Conservation (phyloP, 2,888 invertebrate genomes). For the Xanthostigma xanthostigma region DNA sequence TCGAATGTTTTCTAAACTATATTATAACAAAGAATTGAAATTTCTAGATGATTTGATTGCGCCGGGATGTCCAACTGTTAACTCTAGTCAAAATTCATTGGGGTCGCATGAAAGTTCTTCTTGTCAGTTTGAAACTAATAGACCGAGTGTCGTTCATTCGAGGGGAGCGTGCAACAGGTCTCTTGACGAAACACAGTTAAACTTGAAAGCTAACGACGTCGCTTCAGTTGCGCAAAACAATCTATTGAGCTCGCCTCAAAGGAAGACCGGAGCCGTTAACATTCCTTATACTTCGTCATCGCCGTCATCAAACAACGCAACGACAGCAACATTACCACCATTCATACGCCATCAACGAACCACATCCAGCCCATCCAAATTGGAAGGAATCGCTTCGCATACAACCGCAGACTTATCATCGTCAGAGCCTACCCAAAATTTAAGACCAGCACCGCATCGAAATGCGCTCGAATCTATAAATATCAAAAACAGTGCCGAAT, state of each 20-base stretch:
- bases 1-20: slow-evolving; percentile 28
- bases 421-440: background rate
- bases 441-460: background rate
- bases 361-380: slow-evolving; percentile 64
- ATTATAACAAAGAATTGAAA: slow-evolving; percentile 40
- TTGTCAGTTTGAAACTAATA: background rate
- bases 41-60: slow-evolving; percentile 31
- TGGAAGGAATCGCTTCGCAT: slow-evolving; percentile 37
- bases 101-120: background rate
- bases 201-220: slow-evolving; percentile 16
- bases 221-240: slow-evolving; percentile 2
- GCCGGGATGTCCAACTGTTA: slow-evolving; percentile 3
- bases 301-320: slow-evolving; percentile 23
- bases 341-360: slow-evolving; percentile 56
- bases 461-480: background rate
- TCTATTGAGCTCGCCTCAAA: too few species aligned
- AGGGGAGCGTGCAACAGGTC: slow-evolving; percentile 36
- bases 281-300: slow-evolving; percentile 30
- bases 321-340: slow-evolving; percentile 32
- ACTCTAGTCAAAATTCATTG: background rate
- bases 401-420: background rate
- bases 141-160: slow-evolving; percentile 11
- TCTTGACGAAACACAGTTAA: slow-evolving; percentile 34
- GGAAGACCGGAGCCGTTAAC: slow-evolving; percentile 10
- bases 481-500: background rate